Conservation (phyloP, 2,113 vertebrate species). For the Ahaetulla prasina region DNA sequence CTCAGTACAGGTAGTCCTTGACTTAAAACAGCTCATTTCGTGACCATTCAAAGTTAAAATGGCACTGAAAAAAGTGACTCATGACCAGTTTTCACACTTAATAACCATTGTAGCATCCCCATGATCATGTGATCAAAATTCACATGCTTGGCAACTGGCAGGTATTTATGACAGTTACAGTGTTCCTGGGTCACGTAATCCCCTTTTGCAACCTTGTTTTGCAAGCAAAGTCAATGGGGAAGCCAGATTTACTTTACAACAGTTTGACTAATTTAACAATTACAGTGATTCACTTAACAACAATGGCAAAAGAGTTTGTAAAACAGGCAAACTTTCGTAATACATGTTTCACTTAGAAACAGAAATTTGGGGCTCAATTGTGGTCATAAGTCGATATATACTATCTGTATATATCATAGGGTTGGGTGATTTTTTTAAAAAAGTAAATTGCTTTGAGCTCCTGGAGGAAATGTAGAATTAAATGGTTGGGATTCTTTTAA, state of each 20-base stretch:
- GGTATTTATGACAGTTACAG: not conserved
- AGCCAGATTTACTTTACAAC: not conserved
- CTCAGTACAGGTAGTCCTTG: not conserved
- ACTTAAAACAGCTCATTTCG: not conserved
- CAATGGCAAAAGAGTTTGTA: not conserved
- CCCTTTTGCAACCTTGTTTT: not conserved
- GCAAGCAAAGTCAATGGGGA: not conserved
- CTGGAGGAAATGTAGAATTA: not conserved
- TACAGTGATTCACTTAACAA: not conserved
- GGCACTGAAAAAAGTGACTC: not conserved
- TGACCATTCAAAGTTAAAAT: not conserved
- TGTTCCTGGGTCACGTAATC: not conserved
- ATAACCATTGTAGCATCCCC: not conserved
- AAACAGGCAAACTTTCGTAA: not conserved
- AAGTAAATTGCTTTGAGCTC: not conserved
- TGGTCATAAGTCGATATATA: not conserved
- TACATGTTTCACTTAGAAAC: not conserved
- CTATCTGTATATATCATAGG: not conserved
- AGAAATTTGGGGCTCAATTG: not conserved
- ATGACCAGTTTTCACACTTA: not conserved
- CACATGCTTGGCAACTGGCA: not conserved
- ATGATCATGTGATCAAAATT: not conserved
- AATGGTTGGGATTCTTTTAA: not conserved
- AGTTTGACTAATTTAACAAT: not conserved
- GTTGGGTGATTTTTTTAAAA: not conserved